Percentiles rank a stretch among this genome's conserved stretches.
Evolutionary conservation across 2,797 vertebrate genomes (phyloP).

Genomic region (Pseudomugil tenellus): DNA sequence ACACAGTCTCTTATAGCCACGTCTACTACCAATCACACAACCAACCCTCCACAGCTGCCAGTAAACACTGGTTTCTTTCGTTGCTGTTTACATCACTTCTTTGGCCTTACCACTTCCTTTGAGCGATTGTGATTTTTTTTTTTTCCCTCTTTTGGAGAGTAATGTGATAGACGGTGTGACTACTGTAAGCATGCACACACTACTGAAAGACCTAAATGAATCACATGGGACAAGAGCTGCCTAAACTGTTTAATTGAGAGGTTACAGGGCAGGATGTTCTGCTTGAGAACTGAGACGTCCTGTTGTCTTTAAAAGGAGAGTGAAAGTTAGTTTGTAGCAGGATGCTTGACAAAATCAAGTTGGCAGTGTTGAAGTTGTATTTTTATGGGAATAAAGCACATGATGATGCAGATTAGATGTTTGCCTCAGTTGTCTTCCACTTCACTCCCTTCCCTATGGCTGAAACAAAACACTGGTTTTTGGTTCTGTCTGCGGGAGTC

Average conservation of each 20-base stretch:
- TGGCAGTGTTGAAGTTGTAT: slow-evolving; percentile 45
- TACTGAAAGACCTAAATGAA: slow-evolving; percentile 54
- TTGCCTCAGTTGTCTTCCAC: slow-evolving; percentile 31
- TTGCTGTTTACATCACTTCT: slow-evolving; percentile 10
- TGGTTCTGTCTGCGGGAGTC: slow-evolving; percentile 59
- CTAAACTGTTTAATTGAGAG: slow-evolving; percentile 56
- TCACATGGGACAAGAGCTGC: slow-evolving; percentile 33
- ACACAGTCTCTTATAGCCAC: slow-evolving; percentile 20
- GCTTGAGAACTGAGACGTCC: slow-evolving; percentile 29
- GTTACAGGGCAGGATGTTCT: slow-evolving; percentile 48
- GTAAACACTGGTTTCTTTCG: slow-evolving; percentile 21
- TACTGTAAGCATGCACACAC: slow-evolving; percentile 53
- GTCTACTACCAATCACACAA: slow-evolving; percentile 36
- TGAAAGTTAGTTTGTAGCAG: slow-evolving; percentile 1
- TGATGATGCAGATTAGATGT: slow-evolving; percentile 63
- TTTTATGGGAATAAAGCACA: slow-evolving; percentile 42
- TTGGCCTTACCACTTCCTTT: slow-evolving; percentile 34
- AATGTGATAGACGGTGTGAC: slow-evolving; percentile 42
- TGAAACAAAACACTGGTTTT: slow-evolving; percentile 54
- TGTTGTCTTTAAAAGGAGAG: slow-evolving; percentile 1
- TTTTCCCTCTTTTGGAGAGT: not conserved
- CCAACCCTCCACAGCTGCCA: slow-evolving; percentile 26
- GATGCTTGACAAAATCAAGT: slow-evolving; percentile 29
- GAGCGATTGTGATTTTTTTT: slow-evolving; percentile 18
- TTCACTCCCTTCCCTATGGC: slow-evolving; percentile 48